These are phyloP conservation scores for Orthonychiurus folsomi DNA, from an alignment of 2,888 invertebrate species.

Conservation along the genomic window DNA sequence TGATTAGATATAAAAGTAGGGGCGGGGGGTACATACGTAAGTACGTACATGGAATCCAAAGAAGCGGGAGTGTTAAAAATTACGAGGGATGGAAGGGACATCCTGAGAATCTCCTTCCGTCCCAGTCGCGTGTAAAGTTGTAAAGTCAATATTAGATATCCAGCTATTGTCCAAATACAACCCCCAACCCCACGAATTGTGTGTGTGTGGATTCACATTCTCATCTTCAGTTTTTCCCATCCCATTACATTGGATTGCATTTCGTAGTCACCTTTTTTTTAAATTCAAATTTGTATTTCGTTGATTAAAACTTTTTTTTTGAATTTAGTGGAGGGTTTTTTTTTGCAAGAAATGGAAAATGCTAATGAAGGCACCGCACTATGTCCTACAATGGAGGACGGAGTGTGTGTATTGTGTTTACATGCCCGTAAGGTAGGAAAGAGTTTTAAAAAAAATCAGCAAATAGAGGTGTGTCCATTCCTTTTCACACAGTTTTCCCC, in stretches of 20 bases:
- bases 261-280: background rate
- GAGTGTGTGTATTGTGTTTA: too few relatives aligned
- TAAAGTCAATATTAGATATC: background rate
- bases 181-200: too few relatives aligned
- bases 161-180: background rate
- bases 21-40: background rate
- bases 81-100: background rate
- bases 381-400: too few relatives aligned
- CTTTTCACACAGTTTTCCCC: background rate
- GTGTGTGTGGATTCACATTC: background rate
- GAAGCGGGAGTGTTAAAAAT: too few relatives aligned
- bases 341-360: too few relatives aligned
- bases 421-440: background rate
- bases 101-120: background rate
- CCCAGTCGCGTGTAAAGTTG: background rate
- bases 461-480: background rate
- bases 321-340: background rate
- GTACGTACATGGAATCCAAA: background rate
- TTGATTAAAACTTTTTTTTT: background rate
- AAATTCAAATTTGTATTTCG: background rate
- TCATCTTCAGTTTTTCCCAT: background rate
- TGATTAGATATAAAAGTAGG: background rate
- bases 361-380: too few relatives aligned
- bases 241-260: background rate
- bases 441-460: background rate